Conservation (phyloP, 1,140 invertebrate species). For the Grapholita molesta region DNA sequence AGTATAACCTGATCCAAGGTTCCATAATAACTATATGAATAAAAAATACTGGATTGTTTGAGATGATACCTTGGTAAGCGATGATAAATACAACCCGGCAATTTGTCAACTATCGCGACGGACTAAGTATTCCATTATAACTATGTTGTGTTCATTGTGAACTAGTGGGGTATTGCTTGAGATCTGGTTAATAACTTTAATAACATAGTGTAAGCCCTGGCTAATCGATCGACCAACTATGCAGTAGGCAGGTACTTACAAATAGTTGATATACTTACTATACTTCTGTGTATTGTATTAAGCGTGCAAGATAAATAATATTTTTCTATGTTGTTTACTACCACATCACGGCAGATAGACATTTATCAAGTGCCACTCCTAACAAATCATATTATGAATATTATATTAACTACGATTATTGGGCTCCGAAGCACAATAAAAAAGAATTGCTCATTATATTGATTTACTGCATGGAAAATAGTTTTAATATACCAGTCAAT, state of each 20-base stretch:
- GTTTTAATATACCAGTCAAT: not conserved
- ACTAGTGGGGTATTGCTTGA: not conserved
- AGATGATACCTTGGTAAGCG: not conserved
- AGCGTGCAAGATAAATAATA: not conserved
- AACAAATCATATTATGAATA: not conserved
- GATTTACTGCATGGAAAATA: no score
- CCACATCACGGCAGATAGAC: not conserved
- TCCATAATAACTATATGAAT: not conserved
- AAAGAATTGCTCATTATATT: not conserved
- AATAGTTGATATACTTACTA: not conserved
- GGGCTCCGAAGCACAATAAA: not conserved
- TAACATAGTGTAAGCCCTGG: not conserved
- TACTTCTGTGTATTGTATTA: not conserved
- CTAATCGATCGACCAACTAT: conserved; percentile 7
- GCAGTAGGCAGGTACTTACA: not conserved
- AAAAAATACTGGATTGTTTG: not conserved
- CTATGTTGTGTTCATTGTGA: not conserved
- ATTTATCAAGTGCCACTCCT: not conserved
- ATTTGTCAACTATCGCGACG: not conserved
- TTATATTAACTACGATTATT: not conserved
- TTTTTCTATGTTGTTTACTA: not conserved
- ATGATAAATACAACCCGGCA: not conserved
- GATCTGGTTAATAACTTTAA: conserved; percentile 11
- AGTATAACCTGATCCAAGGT: not conserved
- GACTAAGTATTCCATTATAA: not conserved